phyloP scores from a whole-genome alignment of 2,113 vertebrate genomes.

The Platycercus adscitus region DNA sequence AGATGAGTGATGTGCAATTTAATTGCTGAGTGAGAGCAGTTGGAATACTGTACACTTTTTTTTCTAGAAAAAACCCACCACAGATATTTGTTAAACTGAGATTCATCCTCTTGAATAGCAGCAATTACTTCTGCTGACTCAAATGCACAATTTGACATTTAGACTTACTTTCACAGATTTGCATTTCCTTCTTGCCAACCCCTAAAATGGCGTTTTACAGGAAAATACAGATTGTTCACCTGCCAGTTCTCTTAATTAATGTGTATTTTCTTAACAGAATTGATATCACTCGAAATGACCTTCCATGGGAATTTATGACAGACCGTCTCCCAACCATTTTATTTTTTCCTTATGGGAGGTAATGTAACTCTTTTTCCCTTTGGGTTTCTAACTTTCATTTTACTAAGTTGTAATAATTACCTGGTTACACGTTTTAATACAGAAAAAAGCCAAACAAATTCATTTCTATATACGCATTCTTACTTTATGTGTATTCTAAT shows the following conservation, averaged over 20 bases:
- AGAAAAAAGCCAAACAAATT: neutral
- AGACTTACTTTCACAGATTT: neutral
- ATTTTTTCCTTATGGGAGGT: conserved; percentile 92
- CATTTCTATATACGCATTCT: neutral
- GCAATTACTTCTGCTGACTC: neutral
- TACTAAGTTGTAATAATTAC: neutral
- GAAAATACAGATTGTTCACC: neutral
- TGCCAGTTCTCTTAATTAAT: neutral
- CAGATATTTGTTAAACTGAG: neutral
- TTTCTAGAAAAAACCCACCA: neutral
- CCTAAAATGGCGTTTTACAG: neutral
- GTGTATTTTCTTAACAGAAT: conserved; percentile 77
- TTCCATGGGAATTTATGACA: conserved; percentile 98
- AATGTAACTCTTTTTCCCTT: conserved; percentile 25
- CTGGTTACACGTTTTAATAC: neutral
- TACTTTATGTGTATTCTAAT: neutral
- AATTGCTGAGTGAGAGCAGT: neutral
- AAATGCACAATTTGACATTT: neutral
- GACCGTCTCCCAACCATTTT: conserved; percentile 92
- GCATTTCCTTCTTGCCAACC: neutral
- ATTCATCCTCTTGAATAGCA: neutral
- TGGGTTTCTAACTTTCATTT: neutral
- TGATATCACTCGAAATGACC: conserved; percentile 92
- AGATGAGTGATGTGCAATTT: neutral
- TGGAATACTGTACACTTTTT: neutral